Percentiles rank a stretch among this genome's conserved stretches.
phyloP scores from a whole-genome alignment of 2,888 invertebrate genomes.

The Heliothis peltigera region DNA sequence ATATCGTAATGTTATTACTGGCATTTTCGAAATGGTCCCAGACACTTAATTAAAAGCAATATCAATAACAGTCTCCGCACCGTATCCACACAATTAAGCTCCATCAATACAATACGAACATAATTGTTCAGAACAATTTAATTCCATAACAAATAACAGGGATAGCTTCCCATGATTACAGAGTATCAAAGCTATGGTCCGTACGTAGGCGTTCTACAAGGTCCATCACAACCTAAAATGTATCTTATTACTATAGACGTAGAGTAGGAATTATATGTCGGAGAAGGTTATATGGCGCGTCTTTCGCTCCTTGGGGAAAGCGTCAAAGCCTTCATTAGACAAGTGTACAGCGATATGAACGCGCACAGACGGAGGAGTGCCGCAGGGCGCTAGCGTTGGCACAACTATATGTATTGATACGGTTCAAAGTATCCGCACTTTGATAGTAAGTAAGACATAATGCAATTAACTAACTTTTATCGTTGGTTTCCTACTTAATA shows the following conservation, averaged over 20 bases:
- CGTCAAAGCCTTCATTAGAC: constrained; percentile 75
- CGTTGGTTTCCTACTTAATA: background rate
- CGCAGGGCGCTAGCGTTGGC: constrained; percentile 57
- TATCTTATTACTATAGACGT: constrained; percentile 47
- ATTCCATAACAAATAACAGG: constrained; percentile 65
- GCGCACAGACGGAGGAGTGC: constrained; percentile 63
- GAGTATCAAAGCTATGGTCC: constrained; percentile 56
- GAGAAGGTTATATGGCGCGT: constrained; percentile 44
- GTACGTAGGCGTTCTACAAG: constrained; percentile 49
- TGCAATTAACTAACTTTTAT: background rate
- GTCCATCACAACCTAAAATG: constrained; percentile 46
- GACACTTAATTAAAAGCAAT: constrained; percentile 14
- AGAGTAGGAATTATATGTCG: constrained; percentile 47
- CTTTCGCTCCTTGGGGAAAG: constrained; percentile 65
- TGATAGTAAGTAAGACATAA: background rate
- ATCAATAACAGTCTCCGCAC: constrained; percentile 14
- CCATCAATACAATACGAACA: constrained; percentile 54
- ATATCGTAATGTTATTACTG: background rate
- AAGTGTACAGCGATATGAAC: constrained; percentile 67
- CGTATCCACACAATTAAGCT: constrained; percentile 45
- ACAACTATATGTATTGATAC: constrained; percentile 48
- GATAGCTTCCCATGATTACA: constrained; percentile 65
- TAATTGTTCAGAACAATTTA: constrained; percentile 65
- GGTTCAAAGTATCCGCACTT: constrained; percentile 15
- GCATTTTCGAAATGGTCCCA: background rate